Evolutionary conservation across 1,140 invertebrate genomes (phyloP).

Genomic region (Alviniconcha marisindica): DNA sequence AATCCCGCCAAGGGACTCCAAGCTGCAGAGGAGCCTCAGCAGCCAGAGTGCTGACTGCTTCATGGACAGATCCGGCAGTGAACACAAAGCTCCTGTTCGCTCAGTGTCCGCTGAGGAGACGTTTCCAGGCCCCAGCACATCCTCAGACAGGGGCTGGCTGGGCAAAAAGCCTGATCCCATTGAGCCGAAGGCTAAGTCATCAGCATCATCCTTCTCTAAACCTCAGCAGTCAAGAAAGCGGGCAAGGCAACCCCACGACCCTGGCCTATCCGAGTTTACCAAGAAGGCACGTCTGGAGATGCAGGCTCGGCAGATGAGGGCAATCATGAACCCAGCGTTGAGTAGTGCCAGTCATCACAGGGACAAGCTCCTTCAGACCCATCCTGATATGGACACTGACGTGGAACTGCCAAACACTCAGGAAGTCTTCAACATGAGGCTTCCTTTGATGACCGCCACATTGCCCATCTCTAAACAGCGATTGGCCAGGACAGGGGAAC

Average conservation of each 20-base stretch:
- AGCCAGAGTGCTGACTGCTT: neutral
- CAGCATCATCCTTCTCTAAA: no score
- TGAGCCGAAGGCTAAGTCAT: no score
- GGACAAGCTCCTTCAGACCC: no score
- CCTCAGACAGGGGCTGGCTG: neutral
- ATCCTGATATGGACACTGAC: constrained; percentile 18
- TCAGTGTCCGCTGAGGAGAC: neutral
- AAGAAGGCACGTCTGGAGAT: constrained; percentile 4
- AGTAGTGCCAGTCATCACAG: neutral
- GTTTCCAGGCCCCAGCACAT: neutral
- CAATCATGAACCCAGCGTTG: neutral
- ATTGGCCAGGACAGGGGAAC: constrained; percentile 1
- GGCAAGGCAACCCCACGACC: neutral
- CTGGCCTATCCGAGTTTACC: neutral
- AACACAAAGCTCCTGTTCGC: neutral
- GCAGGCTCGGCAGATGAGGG: neutral
- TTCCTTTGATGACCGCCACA: constrained; percentile 33
- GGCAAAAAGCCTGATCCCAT: neutral
- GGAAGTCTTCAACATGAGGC: constrained; percentile 35
- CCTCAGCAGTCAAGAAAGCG: neutral
- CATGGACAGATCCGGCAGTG: neutral
- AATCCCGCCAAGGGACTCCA: neutral
- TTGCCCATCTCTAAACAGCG: constrained; percentile 20
- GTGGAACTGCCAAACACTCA: constrained; percentile 45
- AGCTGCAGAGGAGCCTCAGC: neutral